Conservation (phyloP, 2,113 vertebrate genomes). For the Lota lota region DNA sequence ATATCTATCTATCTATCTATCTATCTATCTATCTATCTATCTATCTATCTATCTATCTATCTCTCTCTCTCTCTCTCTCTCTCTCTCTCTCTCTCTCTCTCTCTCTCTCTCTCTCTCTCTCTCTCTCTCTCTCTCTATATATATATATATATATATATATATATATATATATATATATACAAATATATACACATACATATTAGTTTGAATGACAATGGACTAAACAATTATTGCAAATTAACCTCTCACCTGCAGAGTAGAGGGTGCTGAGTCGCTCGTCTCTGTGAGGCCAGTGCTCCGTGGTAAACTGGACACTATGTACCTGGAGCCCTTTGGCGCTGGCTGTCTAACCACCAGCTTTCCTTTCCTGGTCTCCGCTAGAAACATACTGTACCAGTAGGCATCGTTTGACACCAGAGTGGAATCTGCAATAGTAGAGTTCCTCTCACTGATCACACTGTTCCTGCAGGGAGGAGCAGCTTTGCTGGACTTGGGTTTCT, state of each 20-base stretch:
- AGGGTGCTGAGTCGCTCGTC: slow-evolving; percentile 55
- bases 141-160: no score
- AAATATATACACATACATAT: neutral
- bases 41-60: no score
- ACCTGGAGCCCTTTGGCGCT: slow-evolving; percentile 49
- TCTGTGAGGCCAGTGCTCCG: slow-evolving; percentile 55
- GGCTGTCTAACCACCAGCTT: slow-evolving; percentile 48
- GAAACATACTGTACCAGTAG: slow-evolving; percentile 55
- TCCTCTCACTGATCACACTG: slow-evolving; percentile 50
- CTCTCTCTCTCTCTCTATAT: no score
- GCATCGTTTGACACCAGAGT: slow-evolving; percentile 52
- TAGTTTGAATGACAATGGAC: neutral
- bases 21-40: no score
- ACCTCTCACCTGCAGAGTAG: slow-evolving; percentile 48
- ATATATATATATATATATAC: no score
- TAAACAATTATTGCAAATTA: neutral
- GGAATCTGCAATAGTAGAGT: slow-evolving; percentile 43
- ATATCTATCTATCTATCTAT: no score
- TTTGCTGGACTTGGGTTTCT: slow-evolving; percentile 44
- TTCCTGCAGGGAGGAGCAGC: slow-evolving; percentile 44
- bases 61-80: no score
- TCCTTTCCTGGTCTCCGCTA: slow-evolving; percentile 42
- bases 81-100: no score
- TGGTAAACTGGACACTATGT: slow-evolving; percentile 59
- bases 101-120: no score